These are phyloP conservation scores for Ectemnius continuus DNA, from an alignment of 2,888 invertebrate genomes.

Conservation along the genomic window DNA sequence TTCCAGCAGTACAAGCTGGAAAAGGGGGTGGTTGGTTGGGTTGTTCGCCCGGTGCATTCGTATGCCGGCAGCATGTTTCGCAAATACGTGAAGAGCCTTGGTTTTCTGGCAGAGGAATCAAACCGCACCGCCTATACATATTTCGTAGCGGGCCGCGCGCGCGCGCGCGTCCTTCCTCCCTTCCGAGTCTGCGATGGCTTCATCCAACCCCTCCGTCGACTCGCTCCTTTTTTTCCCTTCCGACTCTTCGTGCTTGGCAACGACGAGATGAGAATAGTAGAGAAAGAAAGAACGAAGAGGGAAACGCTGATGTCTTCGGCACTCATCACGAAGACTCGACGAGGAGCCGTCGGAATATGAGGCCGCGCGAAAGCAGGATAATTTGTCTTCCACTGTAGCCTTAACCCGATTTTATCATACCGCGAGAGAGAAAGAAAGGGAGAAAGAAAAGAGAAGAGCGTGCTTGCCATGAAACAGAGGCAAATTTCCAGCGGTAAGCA, in stretches of 20 bases:
- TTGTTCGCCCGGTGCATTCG: constrained; percentile 48
- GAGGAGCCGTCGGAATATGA: not conserved
- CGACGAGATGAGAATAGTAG: not conserved
- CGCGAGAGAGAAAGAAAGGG: not conserved
- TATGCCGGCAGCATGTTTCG: constrained; percentile 57
- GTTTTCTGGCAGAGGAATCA: constrained; percentile 59
- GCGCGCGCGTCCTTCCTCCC: constrained; percentile 7
- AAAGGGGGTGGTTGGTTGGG: too few relatives aligned
- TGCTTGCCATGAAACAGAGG: constrained; percentile 26
- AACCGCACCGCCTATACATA: constrained; percentile 44
- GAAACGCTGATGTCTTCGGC: not conserved
- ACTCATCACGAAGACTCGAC: not conserved
- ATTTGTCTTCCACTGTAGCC: constrained; percentile 1
- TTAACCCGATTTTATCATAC: constrained; percentile 11
- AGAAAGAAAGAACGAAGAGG: not conserved
- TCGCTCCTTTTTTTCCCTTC: not conserved
- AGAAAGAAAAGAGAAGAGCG: not conserved
- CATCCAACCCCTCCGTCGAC: not conserved
- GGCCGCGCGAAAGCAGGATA: not conserved
- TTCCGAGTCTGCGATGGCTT: not conserved
- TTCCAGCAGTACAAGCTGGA: constrained; percentile 24
- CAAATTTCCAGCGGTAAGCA: constrained; percentile 9
- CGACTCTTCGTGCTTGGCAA: not conserved
- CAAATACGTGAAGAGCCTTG: constrained; percentile 62
- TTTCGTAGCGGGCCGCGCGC: constrained; percentile 34